phyloP scores from a whole-genome alignment of 2,797 vertebrate genomes.

The Gymnoscopelus braueri region DNA sequence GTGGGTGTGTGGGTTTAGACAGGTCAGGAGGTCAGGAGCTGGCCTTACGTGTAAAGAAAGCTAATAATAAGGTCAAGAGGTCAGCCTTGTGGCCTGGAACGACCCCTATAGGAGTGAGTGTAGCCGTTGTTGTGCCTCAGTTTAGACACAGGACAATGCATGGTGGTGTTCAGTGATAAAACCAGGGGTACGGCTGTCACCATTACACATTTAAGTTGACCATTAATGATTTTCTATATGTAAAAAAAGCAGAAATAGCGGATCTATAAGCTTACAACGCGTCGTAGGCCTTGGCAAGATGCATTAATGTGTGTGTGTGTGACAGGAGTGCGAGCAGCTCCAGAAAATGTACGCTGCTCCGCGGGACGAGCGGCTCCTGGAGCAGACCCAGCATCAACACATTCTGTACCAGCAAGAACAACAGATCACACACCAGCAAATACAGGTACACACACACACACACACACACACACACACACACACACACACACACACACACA shows the following conservation, averaged over 20 bases:
- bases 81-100: background rate
- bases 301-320: background rate
- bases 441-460: slow-evolving; percentile 63
- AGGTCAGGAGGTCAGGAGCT: slow-evolving; percentile 3
- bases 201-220: no score
- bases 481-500: background rate
- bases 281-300: no score
- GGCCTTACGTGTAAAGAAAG: slow-evolving; percentile 29
- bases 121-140: no score
- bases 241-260: no score
- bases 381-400: slow-evolving; percentile 98
- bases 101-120: no score
- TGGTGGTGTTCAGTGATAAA: no score
- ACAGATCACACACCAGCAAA: slow-evolving; percentile 78
- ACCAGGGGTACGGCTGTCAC: no score
- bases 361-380: slow-evolving; percentile 90
- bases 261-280: no score
- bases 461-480: background rate
- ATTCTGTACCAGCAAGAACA: slow-evolving; percentile 98
- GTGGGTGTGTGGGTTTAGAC: slow-evolving; percentile 20
- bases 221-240: no score
- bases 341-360: slow-evolving; percentile 95
- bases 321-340: slow-evolving; percentile 96
- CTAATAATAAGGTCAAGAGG: slow-evolving; percentile 35
- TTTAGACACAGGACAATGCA: no score